Percentiles rank a stretch among this genome's conserved stretches.
Evolutionary conservation across 2,797 vertebrate genomes (phyloP).

Genomic region (Eptatretus atami): DNA sequence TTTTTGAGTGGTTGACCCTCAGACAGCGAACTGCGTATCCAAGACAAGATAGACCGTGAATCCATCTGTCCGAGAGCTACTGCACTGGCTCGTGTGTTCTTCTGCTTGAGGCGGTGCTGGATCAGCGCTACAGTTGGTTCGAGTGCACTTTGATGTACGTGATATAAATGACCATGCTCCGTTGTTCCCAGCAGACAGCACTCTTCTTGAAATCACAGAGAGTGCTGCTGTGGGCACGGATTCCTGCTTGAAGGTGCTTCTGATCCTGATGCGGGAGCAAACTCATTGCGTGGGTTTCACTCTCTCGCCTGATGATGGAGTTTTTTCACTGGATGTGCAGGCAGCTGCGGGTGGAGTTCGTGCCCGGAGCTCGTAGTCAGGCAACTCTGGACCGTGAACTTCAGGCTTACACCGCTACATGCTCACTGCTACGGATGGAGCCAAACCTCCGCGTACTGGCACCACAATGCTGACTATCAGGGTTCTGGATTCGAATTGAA

Average conservation of each 20-base stretch:
- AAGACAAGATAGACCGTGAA: slow-evolving; percentile 69
- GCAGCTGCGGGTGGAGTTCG: slow-evolving; percentile 76
- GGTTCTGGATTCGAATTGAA: slow-evolving; percentile 83
- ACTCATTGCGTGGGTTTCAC: slow-evolving; percentile 61
- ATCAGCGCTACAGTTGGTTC: slow-evolving; percentile 69
- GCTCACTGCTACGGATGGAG: slow-evolving; percentile 78
- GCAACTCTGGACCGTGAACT: slow-evolving; percentile 66
- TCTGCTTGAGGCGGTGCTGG: slow-evolving; percentile 75
- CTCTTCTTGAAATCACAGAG: slow-evolving; percentile 83
- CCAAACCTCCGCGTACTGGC: slow-evolving; percentile 61
- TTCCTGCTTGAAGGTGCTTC: slow-evolving; percentile 81
- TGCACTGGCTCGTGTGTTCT: slow-evolving; percentile 54
- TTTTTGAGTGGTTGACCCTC: slow-evolving; percentile 77
- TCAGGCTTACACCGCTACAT: slow-evolving; percentile 75
- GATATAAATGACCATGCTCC: slow-evolving; percentile 94
- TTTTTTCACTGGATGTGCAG: slow-evolving; percentile 75
- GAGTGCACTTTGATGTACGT: slow-evolving; percentile 75
- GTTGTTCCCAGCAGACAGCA: slow-evolving; percentile 58
- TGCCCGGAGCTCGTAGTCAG: slow-evolving; percentile 55
- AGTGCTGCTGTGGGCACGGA: slow-evolving; percentile 65
- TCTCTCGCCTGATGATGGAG: slow-evolving; percentile 78
- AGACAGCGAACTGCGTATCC: slow-evolving; percentile 61
- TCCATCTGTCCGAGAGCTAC: slow-evolving; percentile 35
- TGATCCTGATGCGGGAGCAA: slow-evolving; percentile 80
- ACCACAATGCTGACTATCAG: slow-evolving; percentile 67